Evolutionary conservation across 2,113 vertebrate genomes (phyloP), one percentile per base, ranked within the genome.

Genomic region (Grallaria varia): DNA sequence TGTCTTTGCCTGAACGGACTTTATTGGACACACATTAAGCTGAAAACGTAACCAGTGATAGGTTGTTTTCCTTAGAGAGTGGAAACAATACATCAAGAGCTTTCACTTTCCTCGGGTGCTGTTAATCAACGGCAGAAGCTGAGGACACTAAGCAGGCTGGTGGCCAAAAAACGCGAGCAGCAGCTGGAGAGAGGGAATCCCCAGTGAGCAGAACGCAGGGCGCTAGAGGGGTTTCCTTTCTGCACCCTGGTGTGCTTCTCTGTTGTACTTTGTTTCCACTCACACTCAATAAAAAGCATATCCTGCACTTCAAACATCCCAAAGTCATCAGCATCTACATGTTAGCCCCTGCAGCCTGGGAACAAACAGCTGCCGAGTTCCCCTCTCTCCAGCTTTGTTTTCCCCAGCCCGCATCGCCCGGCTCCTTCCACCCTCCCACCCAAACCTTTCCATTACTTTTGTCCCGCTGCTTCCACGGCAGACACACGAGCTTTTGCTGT

Each of bases 151-250:
- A 92, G 82, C 25, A 87, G 93, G 95, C 95, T 74, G 69, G 60
- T 79, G 27, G 89, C 89, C 84, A 93, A 97, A 94, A 96, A 92
- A 90, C 27, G 79, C 66, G 96, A 95, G 89, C 96, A 96, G 96
- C 95, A 95, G 97, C 96, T 86, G 67, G 80, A 90, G 71, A 67
- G 64, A 89, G 96, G 95, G 96, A 98, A 98, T 97, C 97, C 95
- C 95, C 73, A 85, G 60, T 18, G 87, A 92, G 44, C 66, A 92
- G 86, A 86, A 4, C 5, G 45, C 5, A 49, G 63, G 75, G 83
- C 40, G 78, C 81, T 71, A 28, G 52, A 79, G 42, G 71, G 49
- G 28, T 92, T 88, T 75, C 77, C 87, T 68, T 91, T 89, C 84
- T 79, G 58, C 81, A 88, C 37, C 74, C 53, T 79, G 82, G 77